Evolutionary conservation across 2,888 invertebrate species (phyloP), one percentile per base, ranked within the genome.

Genomic region (Apodemia duryi): DNA sequence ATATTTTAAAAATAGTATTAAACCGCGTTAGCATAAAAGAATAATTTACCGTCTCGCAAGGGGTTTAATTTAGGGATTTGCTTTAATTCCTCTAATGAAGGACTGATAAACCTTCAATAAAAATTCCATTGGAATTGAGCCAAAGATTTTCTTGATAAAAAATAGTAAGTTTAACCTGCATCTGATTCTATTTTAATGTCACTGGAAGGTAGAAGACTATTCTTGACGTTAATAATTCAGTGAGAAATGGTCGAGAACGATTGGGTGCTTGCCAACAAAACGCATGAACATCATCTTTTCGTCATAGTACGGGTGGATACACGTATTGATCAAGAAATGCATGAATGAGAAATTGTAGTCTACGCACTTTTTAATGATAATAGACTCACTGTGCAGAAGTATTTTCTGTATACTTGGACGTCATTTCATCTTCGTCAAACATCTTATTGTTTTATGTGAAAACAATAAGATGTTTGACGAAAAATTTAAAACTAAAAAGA

Each of bases 221-320:
- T 72, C 69, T 69, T 65, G 66, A 72, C 71, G 72, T 73, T 72
- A 71, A 73, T 74, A 75, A 72, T 71, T 75, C 71, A 66, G 65
- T 67, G 68, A 70, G 70, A 67, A 72, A 72, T 70, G 69, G 67
- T 68, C 70, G 68, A 66, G 66, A 68, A 65, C 72, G 66, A 71
- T 70, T 77, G 75, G 73, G 63, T 54, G 66, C 35, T 46, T 67
- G 74, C 76, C 76, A 74, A 71, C 65, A 65, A 51, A 68, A 72
- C 68, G 71, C 68, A 69, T 69, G 67, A 68, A 69, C 66, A 73
- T 73, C 68, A 74, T 71, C 74, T 72, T 74, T 72, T 76, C 74
- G 67, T 71, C 73, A 73, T 69, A 70, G 71, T 70, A 67, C 69
- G 68, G 64, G 68, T 68, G 68, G 64, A 68, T 70, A 13, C 13